phyloP scores from a whole-genome alignment of 1,140 invertebrate genomes.

The Paralvinella palmiformis region DNA sequence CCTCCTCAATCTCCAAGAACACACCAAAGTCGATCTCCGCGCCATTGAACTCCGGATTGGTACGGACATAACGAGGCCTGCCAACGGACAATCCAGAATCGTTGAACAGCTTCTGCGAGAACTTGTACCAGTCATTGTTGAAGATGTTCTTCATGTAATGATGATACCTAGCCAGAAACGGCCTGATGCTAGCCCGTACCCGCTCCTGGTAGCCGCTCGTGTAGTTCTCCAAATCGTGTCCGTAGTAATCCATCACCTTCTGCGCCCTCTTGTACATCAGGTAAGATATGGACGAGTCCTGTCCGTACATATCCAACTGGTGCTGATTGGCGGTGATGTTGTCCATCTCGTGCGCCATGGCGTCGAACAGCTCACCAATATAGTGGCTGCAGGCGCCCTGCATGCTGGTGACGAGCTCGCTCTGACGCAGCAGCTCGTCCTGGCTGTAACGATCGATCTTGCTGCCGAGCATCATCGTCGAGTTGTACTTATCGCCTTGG shows the following conservation, averaged over 20 bases:
- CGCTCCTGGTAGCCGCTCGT: not conserved
- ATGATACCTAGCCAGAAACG: not conserved
- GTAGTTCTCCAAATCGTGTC: not conserved
- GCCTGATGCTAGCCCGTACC: not conserved
- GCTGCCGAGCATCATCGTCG: not conserved
- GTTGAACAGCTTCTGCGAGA: constrained; percentile 16
- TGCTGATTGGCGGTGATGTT: constrained; percentile 1
- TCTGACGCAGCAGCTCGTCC: constrained; percentile 12
- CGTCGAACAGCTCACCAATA: constrained; percentile 14
- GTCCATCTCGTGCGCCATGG: constrained; percentile 5
- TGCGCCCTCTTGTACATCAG: not conserved
- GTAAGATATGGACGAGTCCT: not conserved
- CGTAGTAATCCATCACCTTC: constrained; percentile 1
- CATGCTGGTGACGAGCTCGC: constrained; percentile 7
- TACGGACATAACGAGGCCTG: not conserved
- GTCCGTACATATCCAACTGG: not conserved
- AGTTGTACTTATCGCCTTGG: constrained; percentile 12
- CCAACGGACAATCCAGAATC: not conserved
- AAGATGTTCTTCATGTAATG: constrained; percentile 4
- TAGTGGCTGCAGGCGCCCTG: constrained; percentile 15
- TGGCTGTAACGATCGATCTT: constrained; percentile 4
- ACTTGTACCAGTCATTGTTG: constrained; percentile 14
- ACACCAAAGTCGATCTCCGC: constrained; percentile 12
- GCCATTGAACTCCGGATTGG: not conserved
- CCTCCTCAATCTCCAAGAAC: constrained; percentile 19